Conservation (phyloP, 2,113 vertebrate genomes). For the Tupaia tana region DNA sequence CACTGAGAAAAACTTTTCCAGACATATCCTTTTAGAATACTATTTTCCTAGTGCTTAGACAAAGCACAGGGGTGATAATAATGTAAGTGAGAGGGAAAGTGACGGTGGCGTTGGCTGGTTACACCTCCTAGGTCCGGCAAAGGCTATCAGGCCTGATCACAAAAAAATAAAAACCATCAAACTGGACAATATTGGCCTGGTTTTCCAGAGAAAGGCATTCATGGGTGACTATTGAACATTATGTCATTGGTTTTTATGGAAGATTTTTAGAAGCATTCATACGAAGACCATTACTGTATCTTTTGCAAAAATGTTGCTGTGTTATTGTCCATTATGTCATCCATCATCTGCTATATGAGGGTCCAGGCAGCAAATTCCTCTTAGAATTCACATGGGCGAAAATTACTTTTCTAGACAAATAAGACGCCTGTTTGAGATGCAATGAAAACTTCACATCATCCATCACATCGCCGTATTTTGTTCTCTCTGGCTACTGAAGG, state of each 20-base stretch:
- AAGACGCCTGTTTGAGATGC: not conserved
- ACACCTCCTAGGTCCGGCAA: not conserved
- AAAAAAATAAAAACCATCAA: not conserved
- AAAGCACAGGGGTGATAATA: not conserved
- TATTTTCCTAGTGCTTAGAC: not conserved
- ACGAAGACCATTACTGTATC: not conserved
- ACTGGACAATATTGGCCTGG: not conserved
- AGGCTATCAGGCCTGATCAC: not conserved
- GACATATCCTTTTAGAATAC: not conserved
- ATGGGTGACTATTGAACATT: not conserved
- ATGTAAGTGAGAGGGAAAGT: not conserved
- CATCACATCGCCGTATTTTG: not conserved
- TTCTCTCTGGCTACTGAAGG: not conserved
- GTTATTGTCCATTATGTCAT: not conserved
- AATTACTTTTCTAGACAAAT: not conserved
- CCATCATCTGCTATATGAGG: not conserved
- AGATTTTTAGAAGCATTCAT: not conserved
- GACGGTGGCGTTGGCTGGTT: not conserved
- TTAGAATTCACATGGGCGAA: slow-evolving; percentile 20
- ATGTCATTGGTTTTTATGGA: not conserved
- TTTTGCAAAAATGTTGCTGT: not conserved
- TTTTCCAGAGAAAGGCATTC: slow-evolving; percentile 34
- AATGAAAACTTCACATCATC: not conserved
- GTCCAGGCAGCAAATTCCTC: slow-evolving; percentile 6
- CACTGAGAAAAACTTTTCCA: not conserved